These are phyloP conservation scores for Prorops nasuta DNA, from an alignment of 1,140 invertebrate genomes.

Conservation along the genomic window DNA sequence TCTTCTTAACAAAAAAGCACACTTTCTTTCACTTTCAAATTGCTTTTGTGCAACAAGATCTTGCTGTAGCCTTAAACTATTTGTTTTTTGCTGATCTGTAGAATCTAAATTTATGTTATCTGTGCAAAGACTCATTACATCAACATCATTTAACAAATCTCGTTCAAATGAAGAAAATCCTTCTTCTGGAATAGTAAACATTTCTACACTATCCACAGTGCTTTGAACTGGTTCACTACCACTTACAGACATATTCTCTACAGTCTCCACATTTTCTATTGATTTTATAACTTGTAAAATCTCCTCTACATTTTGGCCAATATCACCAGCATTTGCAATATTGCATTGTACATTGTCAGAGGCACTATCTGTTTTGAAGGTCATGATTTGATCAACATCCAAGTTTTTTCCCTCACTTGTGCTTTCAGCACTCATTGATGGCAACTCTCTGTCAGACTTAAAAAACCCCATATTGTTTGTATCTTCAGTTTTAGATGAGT, in stretches of 20 bases:
- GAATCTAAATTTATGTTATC: conserved; percentile 52
- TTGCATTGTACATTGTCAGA: conserved; percentile 25
- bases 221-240: conserved; percentile 27
- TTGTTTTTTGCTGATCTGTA: conserved; percentile 37
- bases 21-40: conserved; percentile 64
- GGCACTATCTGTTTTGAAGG: conserved; percentile 30
- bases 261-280: conserved; percentile 59
- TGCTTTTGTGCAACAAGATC: conserved; percentile 60
- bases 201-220: conserved; percentile 56
- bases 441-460: conserved; percentile 45
- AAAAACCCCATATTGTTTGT: conserved; percentile 65
- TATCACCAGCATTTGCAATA: conserved; percentile 45
- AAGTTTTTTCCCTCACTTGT: conserved; percentile 32
- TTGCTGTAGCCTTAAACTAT: conserved; percentile 41
- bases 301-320: conserved; percentile 63
- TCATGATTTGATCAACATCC: conserved; percentile 45
- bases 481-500: conserved; percentile 67
- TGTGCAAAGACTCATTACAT: conserved; percentile 62
- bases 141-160: conserved; percentile 60
- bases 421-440: conserved; percentile 30
- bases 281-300: conserved; percentile 67
- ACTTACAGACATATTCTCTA: conserved; percentile 22
- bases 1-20: conserved; percentile 70
- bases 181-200: conserved; percentile 58
- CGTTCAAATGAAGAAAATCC: conserved; percentile 60